Evolutionary conservation across 35 echinoderm and acorn worm genomes (phyloP), one percentile per base, ranked within the genome.

Genomic region (Anneissia japonica): DNA sequence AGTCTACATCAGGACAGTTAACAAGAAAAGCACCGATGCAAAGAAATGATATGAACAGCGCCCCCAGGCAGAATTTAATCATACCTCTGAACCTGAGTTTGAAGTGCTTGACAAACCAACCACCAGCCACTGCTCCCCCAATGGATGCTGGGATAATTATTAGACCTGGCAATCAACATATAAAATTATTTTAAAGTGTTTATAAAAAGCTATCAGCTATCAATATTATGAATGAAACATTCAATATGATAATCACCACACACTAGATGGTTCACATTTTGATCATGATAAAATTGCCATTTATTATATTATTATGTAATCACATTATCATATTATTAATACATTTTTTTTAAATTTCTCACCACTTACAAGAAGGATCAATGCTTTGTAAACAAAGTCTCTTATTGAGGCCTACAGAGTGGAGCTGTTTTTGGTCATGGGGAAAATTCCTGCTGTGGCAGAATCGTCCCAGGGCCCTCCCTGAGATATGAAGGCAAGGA

Each of bases 111-210:
- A 99, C 92, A 31, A 99, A 77, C 77, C 85, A 91, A 46, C 96
- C 96, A 28, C 96, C 96, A 23, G 75, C 39, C 0, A 99, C 77
- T 0, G 96, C 88, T 11, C 96, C 96, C 23, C 84, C 82, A 0
- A 99, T 86, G 13, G 87, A 90, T 28, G 91, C 91, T 19, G 96
- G 96, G 33, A 99, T 94, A 11, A 99, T 92, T 0, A 89, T 85
- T 31, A 99, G 45, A 76, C 96, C 96, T 99, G 43, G 0, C 46
- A 46, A 10, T 13, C 0, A 74, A 79, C 37, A 77, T 6, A 84
- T 74, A 35, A 38, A 19, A 5, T 19, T 36, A 38, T 12, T 19
- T 0, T 34, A 12, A 28, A 19, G n/a, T 0, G 41, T 39, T 38
- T 0, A 13, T 82, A 36, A 28, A 38, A 36, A 28, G 36, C 30